These are phyloP conservation scores for Paelopatides confundens DNA, from an alignment of 53 echinoderm and acorn worm species.

Conservation along the genomic window DNA sequence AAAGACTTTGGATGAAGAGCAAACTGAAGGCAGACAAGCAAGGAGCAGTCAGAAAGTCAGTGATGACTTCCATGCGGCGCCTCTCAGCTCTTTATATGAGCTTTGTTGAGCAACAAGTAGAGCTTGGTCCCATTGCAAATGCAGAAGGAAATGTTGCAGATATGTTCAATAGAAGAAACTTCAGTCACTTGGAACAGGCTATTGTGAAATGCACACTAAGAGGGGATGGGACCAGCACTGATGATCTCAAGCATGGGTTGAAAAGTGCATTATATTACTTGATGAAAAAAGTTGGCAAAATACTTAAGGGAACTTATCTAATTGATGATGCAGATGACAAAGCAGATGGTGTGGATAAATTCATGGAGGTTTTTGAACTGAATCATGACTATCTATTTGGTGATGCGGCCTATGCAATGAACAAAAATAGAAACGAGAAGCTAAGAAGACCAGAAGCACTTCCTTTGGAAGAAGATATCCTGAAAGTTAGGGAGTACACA, in stretches of 20 bases:
- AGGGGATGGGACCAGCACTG: not conserved
- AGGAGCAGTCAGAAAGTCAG: slow-evolving; percentile 64
- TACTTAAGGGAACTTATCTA: slow-evolving; percentile 55
- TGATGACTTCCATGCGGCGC: slow-evolving; percentile 77
- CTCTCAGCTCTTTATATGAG: slow-evolving; percentile 54
- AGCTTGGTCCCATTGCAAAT: slow-evolving; percentile 7
- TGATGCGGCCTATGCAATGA: slow-evolving; percentile 64
- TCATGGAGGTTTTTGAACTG: slow-evolving; percentile 64
- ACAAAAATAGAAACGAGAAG: slow-evolving; percentile 20
- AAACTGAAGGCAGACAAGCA: slow-evolving; percentile 63
- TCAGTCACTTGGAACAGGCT: slow-evolving; percentile 57
- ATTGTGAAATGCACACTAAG: not conserved
- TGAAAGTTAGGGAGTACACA: slow-evolving; percentile 58
- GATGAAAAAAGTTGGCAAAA: slow-evolving; percentile 21
- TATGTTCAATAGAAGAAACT: slow-evolving; percentile 73
- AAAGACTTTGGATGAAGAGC: slow-evolving; percentile 66
- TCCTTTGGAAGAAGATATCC: slow-evolving; percentile 52
- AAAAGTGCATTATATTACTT: slow-evolving; percentile 69
- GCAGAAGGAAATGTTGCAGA: slow-evolving; percentile 50
- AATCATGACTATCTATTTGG: slow-evolving; percentile 58
- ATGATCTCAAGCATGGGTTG: slow-evolving; percentile 27
- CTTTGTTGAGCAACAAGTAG: slow-evolving; percentile 55
- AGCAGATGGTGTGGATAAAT: slow-evolving; percentile 65
- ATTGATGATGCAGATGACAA: slow-evolving; percentile 47
- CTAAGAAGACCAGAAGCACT: slow-evolving; percentile 35